Evolutionary conservation across 2,888 invertebrate genomes (phyloP), one percentile per base, ranked within the genome.

Genomic region (Merodon equestris): DNA sequence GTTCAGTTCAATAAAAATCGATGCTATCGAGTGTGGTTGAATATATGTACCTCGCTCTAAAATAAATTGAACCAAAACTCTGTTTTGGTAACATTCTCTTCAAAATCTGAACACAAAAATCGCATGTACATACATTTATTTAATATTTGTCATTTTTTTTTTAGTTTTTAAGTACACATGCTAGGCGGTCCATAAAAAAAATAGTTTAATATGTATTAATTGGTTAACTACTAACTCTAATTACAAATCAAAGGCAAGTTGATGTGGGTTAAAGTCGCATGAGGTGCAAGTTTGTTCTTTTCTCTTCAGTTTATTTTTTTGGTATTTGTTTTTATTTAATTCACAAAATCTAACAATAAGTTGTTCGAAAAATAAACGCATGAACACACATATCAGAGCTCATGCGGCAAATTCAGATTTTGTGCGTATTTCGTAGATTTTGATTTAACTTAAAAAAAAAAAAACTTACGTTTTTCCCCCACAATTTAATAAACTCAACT

Each of bases 1-100:
- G 73, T 79, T 79, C 79, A 79, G 79, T 79, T 79, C 79, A 79
- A 79, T 79, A 70, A 47, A 54, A 47, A 56, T 79, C 79, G 79
- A 74, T 79, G 79, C 73, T 70, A 64, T 79, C 74, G 74, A 79
- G 70, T 27, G 27, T 70, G 58, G 74, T 64, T 74, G 63, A 68
- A 58, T 70, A 53, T 27, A 27, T 63, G 40, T 27, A 19, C 14
- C 53, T 45, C 67, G 72, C 38, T 73, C 57, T 51, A 50, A 60
- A 53, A 51, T 50, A 71, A 50, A 48, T 54, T 48, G 64, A 58
- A 58, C 70, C 63, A 68, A 56, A 50, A 53, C 42, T 40, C 64
- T 44, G n/a, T 53, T n/a, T 66, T 72, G 72, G 64, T 58, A 38
- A 5, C 36, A 34, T 58, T 54, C n/a, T 44, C 61, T 67, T 45